Evolutionary conservation across 1,140 invertebrate genomes (phyloP).

Genomic region (Heliconius nattereri): DNA sequence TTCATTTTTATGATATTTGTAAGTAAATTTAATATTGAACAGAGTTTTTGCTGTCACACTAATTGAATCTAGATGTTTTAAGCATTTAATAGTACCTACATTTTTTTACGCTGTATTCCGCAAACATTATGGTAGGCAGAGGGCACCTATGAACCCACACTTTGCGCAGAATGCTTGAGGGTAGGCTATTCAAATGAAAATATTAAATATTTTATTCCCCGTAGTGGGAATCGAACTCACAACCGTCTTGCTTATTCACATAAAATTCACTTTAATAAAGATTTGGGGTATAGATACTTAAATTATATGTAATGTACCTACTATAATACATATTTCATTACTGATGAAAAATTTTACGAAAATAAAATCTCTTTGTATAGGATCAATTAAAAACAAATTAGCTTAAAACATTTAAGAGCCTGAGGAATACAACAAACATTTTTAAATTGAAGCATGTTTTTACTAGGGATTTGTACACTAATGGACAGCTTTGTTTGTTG

Average conservation of each 20-base stretch:
- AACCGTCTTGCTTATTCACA: neutral
- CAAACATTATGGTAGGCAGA: too few relatives aligned
- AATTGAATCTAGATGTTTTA: neutral
- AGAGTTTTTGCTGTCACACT: neutral
- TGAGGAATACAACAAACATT: neutral
- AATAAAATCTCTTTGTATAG: neutral
- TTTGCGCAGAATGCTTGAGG: too few relatives aligned
- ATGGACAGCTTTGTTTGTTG: slow-evolving; percentile 59
- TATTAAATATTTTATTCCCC: too few relatives aligned
- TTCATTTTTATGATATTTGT: slow-evolving; percentile 16
- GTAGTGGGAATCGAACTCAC: too few relatives aligned
- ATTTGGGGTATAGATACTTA: too few relatives aligned
- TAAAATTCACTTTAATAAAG: neutral
- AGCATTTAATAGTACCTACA: neutral
- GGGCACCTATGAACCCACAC: too few relatives aligned
- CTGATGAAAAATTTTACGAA: neutral
- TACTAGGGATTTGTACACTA: slow-evolving; percentile 48
- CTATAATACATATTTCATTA: neutral
- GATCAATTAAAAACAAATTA: neutral
- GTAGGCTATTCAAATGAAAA: too few relatives aligned
- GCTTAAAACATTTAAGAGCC: neutral
- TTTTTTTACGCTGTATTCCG: too few relatives aligned
- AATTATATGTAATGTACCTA: too few relatives aligned
- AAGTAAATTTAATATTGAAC: slow-evolving; percentile 7
- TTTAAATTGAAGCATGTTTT: slow-evolving; percentile 47